Base-by-base conservation (phyloP, 1,140 invertebrate genomes). In the Idris sp. region DNA sequence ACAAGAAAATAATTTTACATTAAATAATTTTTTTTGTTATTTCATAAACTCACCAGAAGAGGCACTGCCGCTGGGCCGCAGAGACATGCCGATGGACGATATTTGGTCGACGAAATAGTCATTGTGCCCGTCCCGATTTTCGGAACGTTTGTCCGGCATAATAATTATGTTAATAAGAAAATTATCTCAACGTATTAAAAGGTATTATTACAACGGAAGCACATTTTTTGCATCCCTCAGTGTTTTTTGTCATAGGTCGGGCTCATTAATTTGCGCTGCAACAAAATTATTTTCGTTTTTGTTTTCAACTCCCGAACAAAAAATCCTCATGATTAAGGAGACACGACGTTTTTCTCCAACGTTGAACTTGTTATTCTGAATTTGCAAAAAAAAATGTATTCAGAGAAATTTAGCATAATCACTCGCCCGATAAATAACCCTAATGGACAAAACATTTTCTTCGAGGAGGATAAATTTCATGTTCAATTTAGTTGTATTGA, bases 1-100 rank as follows among this genome's bases (percentile, higher is more conserved):
- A n/a, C n/a, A n/a, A n/a, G n/a, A n/a, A n/a, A n/a, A n/a, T n/a
- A n/a, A n/a, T n/a, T n/a, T n/a, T n/a, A n/a, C n/a, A n/a, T n/a
- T n/a, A 22, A 22, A 22, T 22, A 22, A 22, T 22, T 22, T n/a
- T n/a, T n/a, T n/a, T n/a, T n/a, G n/a, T n/a, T n/a, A n/a, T n/a
- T n/a, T n/a, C n/a, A n/a, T 30, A 13, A 69, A 85, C 88, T 90
- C 86, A 88, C 91, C 91, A 61, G 91, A 92, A 76, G 91, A 90
- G 59, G 90, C 89, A 87, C 91, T 92, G 78, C 90, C 88, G 65
- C 91, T 92, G 58, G 90, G 90, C 72, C 89, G 89, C 75, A 93
- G 89, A 40, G 89, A 89, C 92, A 93, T 92, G 79, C 92, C 92
- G 78, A 93, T 92, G 74, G 92, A 92, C 79, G 89, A 92, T 85